A percentile compares a stretch with the other conserved stretches of the same genome.
Evolutionary conservation across 2,888 invertebrate species (phyloP).

Genomic region (Dynastes hyllus): DNA sequence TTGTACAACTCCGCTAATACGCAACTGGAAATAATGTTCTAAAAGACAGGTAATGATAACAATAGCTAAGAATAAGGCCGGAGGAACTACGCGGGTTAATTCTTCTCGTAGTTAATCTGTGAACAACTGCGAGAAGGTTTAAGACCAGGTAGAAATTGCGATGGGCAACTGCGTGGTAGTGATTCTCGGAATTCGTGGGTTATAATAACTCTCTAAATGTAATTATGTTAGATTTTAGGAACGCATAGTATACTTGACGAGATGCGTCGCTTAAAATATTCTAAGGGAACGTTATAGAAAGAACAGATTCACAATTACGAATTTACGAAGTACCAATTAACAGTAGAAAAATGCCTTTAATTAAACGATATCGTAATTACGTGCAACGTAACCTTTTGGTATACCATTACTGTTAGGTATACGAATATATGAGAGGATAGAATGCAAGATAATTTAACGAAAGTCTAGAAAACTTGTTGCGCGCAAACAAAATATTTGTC

Average conservation of each 20-base stretch:
- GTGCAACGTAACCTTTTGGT: background rate
- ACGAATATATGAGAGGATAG: slow-evolving; percentile 7
- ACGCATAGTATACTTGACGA: background rate
- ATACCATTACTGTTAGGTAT: slow-evolving; percentile 2
- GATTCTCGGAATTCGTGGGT: slow-evolving; percentile 35
- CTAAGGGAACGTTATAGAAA: no score
- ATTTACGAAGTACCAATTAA: background rate
- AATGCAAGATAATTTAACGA: slow-evolving; percentile 34
- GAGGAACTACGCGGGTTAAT: slow-evolving; percentile 33
- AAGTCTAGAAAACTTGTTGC: slow-evolving; percentile 47
- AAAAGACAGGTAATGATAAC: slow-evolving; percentile 28
- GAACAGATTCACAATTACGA: background rate
- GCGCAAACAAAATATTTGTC: slow-evolving; percentile 45
- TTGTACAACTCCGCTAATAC: background rate
- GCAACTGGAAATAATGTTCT: slow-evolving; percentile 10
- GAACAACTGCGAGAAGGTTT: slow-evolving; percentile 43
- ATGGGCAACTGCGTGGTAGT: slow-evolving; percentile 37
- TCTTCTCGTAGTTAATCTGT: slow-evolving; percentile 38
- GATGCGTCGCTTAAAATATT: no score
- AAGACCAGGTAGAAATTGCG: slow-evolving; percentile 45
- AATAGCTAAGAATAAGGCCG: slow-evolving; percentile 17
- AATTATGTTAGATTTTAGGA: slow-evolving; percentile 37
- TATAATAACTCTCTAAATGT: slow-evolving; percentile 14
- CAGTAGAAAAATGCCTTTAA: background rate
- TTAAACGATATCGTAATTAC: background rate